Percentiles rank a stretch among this genome's conserved stretches.
These are phyloP conservation scores for Cercocebus atys DNA, from an alignment of 2,113 vertebrate species.

Conservation along the genomic window DNA sequence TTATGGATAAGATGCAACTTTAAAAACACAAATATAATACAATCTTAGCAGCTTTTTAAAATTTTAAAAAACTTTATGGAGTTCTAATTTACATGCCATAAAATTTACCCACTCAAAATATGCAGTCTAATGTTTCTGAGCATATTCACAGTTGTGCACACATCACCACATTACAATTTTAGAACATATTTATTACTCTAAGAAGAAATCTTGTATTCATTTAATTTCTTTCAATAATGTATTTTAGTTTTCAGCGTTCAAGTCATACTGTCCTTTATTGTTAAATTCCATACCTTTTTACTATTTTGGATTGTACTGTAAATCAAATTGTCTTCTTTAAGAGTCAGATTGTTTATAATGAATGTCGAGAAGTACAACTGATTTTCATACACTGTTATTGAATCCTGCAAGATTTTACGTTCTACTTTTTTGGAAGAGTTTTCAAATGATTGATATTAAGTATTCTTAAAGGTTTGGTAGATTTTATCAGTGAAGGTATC, in stretches of 20 bases:
- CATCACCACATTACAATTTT: not conserved
- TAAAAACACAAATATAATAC: not conserved
- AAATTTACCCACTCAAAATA: not conserved
- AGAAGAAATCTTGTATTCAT: not conserved
- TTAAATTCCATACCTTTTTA: not conserved
- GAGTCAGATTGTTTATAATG: not conserved
- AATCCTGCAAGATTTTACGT: not conserved
- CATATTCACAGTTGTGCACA: not conserved
- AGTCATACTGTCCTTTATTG: not conserved
- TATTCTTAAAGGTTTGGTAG: not conserved
- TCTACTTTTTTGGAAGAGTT: not conserved
- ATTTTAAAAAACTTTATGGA: not conserved
- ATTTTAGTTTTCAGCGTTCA: not conserved
- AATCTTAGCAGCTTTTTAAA: not conserved
- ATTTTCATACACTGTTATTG: not conserved
- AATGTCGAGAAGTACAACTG: not conserved
- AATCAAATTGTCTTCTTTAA: not conserved
- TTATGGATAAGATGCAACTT: not conserved
- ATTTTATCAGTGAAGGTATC: not conserved
- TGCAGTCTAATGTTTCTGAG: not conserved
- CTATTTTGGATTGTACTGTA: not conserved
- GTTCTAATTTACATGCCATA: not conserved
- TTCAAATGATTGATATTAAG: not conserved
- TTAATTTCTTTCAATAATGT: not conserved
- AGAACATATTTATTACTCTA: not conserved